Evolutionary conservation across 1,140 invertebrate species (phyloP), one percentile per base, ranked within the genome.

Genomic region (Dermatophagoides farinae): DNA sequence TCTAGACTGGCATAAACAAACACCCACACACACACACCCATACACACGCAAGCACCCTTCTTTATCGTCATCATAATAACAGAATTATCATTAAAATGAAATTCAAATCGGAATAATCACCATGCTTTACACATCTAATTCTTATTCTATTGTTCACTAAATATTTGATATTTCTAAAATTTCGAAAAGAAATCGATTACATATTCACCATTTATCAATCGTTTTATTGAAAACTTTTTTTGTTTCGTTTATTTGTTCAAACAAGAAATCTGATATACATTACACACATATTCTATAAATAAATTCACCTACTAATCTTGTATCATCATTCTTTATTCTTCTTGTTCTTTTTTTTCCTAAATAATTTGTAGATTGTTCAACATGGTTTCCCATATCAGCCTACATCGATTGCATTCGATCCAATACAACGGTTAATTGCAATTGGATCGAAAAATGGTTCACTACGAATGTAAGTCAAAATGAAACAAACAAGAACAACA

Each of bases 351-450:
- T 62, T 58, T 64, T 70, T 72, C 69, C 69, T 66, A 72, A 74
- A 66, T 54, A 74, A 68, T 39, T 23, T 83, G 20, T 83, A 96
- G 90, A 95, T 90, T 67, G 89, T 93, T 70, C 82, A 89, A 44
- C 92, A 97, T 83, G 95, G 95, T 66, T 98, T 98, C 77, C 95
- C 95, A 63, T 88, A 90, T 75, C 86, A 95, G 67, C 93, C 95
- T 46, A 92, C 89, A 64, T 86, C 90, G 44, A 76, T 97, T 72
- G 92, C 92, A 50, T 97, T 88, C 78, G 95, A 98, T 78, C 91
- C 93, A 47, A 83, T 99, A 66, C 95, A 98, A 76, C 86, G 84
- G 73, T 78, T 98, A 53, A 78, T 97, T 68, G 95, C 90, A 43
- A 89, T 98, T 72, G 95, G 93, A 61, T 92, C 92, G 68, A 95